These are phyloP conservation scores for Abrostola tripartita DNA, from an alignment of 2,888 invertebrate genomes.

Conservation along the genomic window DNA sequence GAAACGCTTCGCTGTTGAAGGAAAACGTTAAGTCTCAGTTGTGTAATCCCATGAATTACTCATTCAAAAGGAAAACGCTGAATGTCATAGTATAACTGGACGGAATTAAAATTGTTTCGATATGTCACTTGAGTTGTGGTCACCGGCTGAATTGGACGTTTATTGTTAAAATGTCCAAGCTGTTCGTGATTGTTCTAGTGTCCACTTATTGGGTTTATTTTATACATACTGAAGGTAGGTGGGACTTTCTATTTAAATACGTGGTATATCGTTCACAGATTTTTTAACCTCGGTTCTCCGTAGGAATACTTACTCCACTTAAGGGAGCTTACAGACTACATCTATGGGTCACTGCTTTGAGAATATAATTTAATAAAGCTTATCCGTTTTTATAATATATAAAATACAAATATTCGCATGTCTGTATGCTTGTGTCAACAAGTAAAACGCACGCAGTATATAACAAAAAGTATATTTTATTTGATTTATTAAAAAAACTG, in stretches of 20 bases:
- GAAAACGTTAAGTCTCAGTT: conserved; percentile 32
- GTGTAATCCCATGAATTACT: conserved; percentile 54
- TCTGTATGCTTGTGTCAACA: too few relatives aligned
- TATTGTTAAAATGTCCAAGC: conserved; percentile 55
- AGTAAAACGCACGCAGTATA: too few relatives aligned
- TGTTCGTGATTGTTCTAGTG: conserved; percentile 52
- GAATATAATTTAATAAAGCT: too few relatives aligned
- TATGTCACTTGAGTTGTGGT: conserved; percentile 39
- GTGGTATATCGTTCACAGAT: not conserved
- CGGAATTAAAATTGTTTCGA: conserved; percentile 37
- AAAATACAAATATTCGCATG: too few relatives aligned
- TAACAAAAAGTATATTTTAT: too few relatives aligned
- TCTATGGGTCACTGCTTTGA: too few relatives aligned
- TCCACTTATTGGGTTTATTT: conserved; percentile 61
- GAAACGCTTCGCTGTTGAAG: conserved; percentile 20
- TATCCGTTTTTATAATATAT: too few relatives aligned
- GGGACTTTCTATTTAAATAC: not conserved
- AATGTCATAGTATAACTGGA: conserved; percentile 46
- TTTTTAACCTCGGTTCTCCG: not conserved
- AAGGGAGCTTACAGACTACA: too few relatives aligned
- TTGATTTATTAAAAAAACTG: too few relatives aligned
- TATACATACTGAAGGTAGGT: conserved; percentile 65
- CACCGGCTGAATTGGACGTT: conserved; percentile 33
- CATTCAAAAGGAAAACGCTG: conserved; percentile 57
- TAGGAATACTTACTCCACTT: not conserved